phyloP scores from a whole-genome alignment of 2,113 vertebrate species.

The Phycodurus eques region DNA sequence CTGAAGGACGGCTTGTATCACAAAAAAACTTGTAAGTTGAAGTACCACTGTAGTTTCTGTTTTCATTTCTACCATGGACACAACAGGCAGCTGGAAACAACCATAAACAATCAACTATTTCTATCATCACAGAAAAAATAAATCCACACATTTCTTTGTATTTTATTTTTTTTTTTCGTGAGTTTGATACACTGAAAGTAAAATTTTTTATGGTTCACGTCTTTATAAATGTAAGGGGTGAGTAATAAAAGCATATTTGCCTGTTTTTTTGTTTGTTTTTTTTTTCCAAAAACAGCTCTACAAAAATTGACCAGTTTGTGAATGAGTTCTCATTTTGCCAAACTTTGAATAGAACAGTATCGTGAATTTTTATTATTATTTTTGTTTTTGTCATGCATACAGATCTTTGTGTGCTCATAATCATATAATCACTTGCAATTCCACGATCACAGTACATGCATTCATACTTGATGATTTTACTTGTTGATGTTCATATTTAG shows the following conservation, averaged over 20 bases:
- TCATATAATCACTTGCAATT: background rate
- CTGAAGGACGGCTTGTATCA: background rate
- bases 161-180: conserved; percentile 8
- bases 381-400: background rate
- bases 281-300: background rate
- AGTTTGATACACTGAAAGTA: conserved; percentile 1
- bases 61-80: background rate
- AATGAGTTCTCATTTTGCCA: background rate
- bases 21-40: background rate
- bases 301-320: background rate
- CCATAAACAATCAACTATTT: conserved; percentile 1
- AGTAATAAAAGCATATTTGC: background rate
- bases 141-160: background rate
- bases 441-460: background rate
- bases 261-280: too few relatives aligned
- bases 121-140: background rate
- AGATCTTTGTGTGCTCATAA: conserved; percentile 3
- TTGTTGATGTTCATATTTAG: conserved; percentile 1
- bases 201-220: background rate
- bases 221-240: conserved; percentile 5
- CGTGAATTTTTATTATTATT: background rate
- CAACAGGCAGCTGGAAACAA: conserved; percentile 6
- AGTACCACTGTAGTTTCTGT: background rate
- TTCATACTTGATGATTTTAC: background rate
- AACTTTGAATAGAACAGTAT: background rate